Evolutionary conservation across 2,888 invertebrate species (phyloP).

Genomic region (Meliscaeva auricollis): DNA sequence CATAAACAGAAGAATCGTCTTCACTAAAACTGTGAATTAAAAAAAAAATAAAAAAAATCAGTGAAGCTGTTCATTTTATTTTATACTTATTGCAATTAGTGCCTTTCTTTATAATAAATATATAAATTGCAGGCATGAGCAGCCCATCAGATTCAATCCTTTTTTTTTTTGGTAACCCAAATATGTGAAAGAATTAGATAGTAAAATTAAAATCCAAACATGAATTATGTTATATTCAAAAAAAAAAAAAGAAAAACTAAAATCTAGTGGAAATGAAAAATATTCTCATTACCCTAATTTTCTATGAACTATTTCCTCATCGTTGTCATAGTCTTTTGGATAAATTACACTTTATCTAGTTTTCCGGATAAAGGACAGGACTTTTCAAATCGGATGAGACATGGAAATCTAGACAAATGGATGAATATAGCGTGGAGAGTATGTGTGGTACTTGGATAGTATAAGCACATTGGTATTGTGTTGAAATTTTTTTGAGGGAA

Average conservation of each 20-base stretch:
- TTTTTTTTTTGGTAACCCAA: slow-evolving; percentile 14
- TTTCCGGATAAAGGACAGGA: not conserved
- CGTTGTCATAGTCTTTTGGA: slow-evolving; percentile 7
- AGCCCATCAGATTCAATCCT: too few relatives aligned
- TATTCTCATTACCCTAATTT: slow-evolving; percentile 61
- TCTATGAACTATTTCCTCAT: slow-evolving; percentile 24
- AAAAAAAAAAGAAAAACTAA: not conserved
- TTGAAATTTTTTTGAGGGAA: not conserved
- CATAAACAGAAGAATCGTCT: too few relatives aligned
- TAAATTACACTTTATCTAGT: slow-evolving; percentile 60
- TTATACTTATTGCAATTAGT: too few relatives aligned
- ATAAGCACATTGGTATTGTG: not conserved
- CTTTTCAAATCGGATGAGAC: slow-evolving; percentile 33
- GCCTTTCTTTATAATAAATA: too few relatives aligned
- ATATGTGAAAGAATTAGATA: slow-evolving; percentile 22
- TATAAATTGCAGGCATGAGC: too few relatives aligned
- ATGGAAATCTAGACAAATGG: slow-evolving; percentile 49
- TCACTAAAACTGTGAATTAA: too few relatives aligned
- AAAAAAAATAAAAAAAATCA: too few relatives aligned
- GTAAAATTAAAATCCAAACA: slow-evolving; percentile 31
- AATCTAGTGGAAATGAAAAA: slow-evolving; percentile 23
- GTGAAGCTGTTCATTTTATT: not conserved
- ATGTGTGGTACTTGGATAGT: not conserved
- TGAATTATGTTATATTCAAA: slow-evolving; percentile 48
- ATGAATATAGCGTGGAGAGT: slow-evolving; percentile 1